Base-by-base conservation (phyloP, 2,888 invertebrate species). In the Eristalis tenax region DNA sequence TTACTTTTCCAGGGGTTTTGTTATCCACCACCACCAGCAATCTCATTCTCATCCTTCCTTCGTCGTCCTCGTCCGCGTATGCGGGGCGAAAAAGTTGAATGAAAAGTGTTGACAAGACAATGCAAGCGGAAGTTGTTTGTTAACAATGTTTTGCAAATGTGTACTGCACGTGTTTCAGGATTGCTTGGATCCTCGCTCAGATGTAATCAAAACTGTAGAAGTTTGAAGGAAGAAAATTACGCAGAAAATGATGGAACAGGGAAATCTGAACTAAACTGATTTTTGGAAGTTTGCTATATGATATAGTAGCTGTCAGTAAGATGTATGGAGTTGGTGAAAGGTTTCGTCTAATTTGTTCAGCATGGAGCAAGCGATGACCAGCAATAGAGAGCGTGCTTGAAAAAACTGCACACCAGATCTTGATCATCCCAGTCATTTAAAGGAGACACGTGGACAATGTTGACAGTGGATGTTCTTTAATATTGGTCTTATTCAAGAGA, bases 61-160 rank as follows among this genome's bases (percentile, higher is more conserved):
- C 22, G 64, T 43, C 13, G 28, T n/a, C 65, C 57, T 63, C 77
- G 57, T 69, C 61, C 32, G 50, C 11, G 22, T 26, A 2, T 11
- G 15, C 22, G n/a, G 40, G 18, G 32, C 13, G 38, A 10, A 43
- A 61, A 65, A 69, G 26, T 61, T 63, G 61, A 2, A 69, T 70
- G 32, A 74, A 85, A 82, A 74, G 77, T 86, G 85, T 85, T 81
- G 85, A 86, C 77, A 82, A 86, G 85, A 86, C 73, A 61, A 69
- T 23, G 76, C 77, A 74, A 74, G 59, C 74, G 77, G 77, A 86
- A 78, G 74, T 74, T 82, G 68, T 78, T 78, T 70, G 74, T 86
- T 86, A 86, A 78, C 77, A 82, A 77, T 50, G 74, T 28, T 77
- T 68, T 50, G 15, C 43, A 23, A 32, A 71, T 43, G 22, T 75